Evolutionary conservation across 2,113 vertebrate genomes (phyloP).

Genomic region (Hystrix brachyura): DNA sequence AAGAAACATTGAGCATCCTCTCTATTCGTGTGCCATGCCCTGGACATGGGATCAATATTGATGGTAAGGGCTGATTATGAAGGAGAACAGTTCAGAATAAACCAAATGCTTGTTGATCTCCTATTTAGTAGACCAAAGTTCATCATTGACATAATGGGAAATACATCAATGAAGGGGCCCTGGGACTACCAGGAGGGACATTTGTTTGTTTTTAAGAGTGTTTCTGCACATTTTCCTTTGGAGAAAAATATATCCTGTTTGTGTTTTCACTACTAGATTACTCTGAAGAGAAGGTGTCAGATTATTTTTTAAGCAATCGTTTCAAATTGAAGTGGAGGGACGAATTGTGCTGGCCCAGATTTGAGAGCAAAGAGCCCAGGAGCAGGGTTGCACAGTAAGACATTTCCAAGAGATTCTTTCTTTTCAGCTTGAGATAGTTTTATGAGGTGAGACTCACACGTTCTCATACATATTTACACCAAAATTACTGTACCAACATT

Average conservation of each 20-base stretch:
- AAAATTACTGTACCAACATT: conserved; percentile 77
- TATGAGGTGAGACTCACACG: conserved; percentile 75
- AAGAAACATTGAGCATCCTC: background rate
- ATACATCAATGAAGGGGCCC: background rate
- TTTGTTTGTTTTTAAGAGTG: background rate
- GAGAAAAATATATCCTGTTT: background rate
- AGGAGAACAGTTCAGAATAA: background rate
- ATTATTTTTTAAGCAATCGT: background rate
- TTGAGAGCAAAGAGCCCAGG: background rate
- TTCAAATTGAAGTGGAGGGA: background rate
- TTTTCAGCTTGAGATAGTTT: conserved; percentile 69
- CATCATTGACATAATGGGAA: background rate
- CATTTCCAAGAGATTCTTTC: conserved; percentile 23
- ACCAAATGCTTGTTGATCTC: background rate
- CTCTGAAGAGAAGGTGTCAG: background rate
- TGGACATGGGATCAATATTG: background rate
- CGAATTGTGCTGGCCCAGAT: background rate
- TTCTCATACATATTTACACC: conserved; percentile 78
- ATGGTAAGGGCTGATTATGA: background rate
- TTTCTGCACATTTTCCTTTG: conserved; percentile 21
- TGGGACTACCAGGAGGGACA: accelerated
- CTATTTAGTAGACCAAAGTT: background rate
- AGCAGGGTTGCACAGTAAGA: background rate
- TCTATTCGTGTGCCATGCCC: background rate
- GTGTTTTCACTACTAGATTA: conserved; percentile 8